A percentile compares a stretch with the other conserved stretches of the same genome.
Conservation (phyloP, 2,888 invertebrate species). For the Microctonus brassicae region DNA sequence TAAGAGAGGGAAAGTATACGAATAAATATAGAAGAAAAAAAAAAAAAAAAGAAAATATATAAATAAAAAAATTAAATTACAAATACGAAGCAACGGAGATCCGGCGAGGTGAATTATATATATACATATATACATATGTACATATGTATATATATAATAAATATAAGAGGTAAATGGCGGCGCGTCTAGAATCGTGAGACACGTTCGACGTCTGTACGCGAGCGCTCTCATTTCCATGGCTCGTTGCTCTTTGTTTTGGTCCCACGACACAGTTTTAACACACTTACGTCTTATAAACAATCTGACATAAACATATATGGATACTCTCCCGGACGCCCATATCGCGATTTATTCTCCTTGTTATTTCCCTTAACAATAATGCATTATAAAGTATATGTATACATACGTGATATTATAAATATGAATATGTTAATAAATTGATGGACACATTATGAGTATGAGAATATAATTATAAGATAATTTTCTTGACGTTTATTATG, state of each 20-base stretch:
- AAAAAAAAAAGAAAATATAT: neutral
- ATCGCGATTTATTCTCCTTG: constrained; percentile 16
- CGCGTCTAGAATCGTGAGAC: constrained; percentile 53
- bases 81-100: constrained; percentile 13
- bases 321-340: neutral
- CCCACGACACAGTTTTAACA: constrained; percentile 49
- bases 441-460: neutral
- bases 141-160: no score
- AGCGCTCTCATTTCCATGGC: constrained; percentile 46
- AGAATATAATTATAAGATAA: constrained; percentile 14
- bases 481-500: constrained; percentile 11
- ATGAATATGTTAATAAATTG: neutral
- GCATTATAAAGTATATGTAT: neutral
- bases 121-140: no score
- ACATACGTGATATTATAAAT: neutral
- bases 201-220: constrained; percentile 53
- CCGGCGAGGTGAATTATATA: constrained; percentile 11
- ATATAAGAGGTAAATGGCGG: constrained; percentile 36
- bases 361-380: constrained; percentile 16
- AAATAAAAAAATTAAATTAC: constrained; percentile 31
- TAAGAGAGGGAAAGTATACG: neutral
- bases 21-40: neutral
- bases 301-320: constrained; percentile 13
- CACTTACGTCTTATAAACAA: constrained; percentile 21
- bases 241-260: constrained; percentile 50